Conservation (phyloP, 1,140 invertebrate genomes). For the Elymnias hypermnestra region DNA sequence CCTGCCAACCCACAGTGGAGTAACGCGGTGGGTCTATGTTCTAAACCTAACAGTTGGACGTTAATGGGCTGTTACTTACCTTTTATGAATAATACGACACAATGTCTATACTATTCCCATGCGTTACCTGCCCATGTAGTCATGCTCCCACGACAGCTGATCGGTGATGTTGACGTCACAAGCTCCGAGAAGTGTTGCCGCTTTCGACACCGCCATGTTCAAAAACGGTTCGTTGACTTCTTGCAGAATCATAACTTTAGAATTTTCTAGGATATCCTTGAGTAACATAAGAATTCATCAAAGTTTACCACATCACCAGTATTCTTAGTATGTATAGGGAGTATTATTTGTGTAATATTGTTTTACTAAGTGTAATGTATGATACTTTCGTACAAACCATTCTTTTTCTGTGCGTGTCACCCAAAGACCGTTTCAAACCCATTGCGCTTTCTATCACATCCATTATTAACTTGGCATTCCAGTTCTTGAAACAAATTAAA, state of each 20-base stretch:
- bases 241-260: constrained; percentile 55
- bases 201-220: constrained; percentile 59
- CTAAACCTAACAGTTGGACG: no score
- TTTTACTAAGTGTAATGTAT: no score
- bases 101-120: background rate
- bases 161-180: constrained; percentile 44
- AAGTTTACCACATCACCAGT: no score
- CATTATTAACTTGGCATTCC: constrained; percentile 45
- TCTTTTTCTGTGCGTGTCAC: constrained; percentile 40
- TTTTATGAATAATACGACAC: background rate
- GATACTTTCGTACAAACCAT: constrained; percentile 39
- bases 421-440: constrained; percentile 32
- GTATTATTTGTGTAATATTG: no score
- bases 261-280: constrained; percentile 34
- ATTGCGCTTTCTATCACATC: constrained; percentile 47
- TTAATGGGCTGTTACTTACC: no score
- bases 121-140: constrained; percentile 52
- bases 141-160: constrained; percentile 43
- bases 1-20: no score
- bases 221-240: constrained; percentile 54
- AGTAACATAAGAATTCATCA: no score
- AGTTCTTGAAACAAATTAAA: constrained; percentile 58
- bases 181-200: constrained; percentile 45
- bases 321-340: no score
- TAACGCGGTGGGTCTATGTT: no score